A percentile compares a stretch with the other conserved stretches of the same genome.
Evolutionary conservation across 2,888 invertebrate species (phyloP).

Genomic region (Pelosia muscerda): DNA sequence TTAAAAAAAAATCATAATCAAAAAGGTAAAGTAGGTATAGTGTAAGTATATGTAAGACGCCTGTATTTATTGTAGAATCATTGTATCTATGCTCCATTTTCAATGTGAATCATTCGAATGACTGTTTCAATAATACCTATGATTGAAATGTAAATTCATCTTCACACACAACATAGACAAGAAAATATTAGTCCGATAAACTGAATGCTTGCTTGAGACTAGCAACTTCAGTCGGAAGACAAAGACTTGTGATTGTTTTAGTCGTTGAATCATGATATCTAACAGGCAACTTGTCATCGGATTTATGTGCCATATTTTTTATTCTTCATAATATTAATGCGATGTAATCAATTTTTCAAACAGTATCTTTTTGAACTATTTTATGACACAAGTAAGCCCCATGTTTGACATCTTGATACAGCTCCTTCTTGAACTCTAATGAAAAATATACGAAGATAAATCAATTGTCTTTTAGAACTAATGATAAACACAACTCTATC

Average conservation of each 20-base stretch:
- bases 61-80: background rate
- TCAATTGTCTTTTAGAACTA: constrained; percentile 52
- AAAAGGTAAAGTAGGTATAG: background rate
- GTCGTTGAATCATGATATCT: background rate
- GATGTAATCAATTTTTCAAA: constrained; percentile 24
- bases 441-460: constrained; percentile 47
- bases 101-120: too few species aligned
- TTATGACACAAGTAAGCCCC: constrained; percentile 35
- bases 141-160: background rate
- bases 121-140: constrained; percentile 1
- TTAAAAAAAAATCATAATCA: background rate
- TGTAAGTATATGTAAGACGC: background rate
- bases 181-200: background rate
- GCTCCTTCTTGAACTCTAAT: constrained; percentile 40
- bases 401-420: constrained; percentile 41
- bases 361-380: constrained; percentile 31
- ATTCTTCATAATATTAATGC: constrained; percentile 12
- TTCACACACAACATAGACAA: background rate
- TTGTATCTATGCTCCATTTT: too few species aligned
- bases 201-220: background rate
- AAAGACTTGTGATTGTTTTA: background rate
- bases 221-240: background rate
- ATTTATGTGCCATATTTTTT: background rate
- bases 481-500: constrained; percentile 53
- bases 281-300: background rate